These are phyloP conservation scores for Pogonomyrmex californicus DNA, from an alignment of 1,140 invertebrate genomes.

Conservation along the genomic window DNA sequence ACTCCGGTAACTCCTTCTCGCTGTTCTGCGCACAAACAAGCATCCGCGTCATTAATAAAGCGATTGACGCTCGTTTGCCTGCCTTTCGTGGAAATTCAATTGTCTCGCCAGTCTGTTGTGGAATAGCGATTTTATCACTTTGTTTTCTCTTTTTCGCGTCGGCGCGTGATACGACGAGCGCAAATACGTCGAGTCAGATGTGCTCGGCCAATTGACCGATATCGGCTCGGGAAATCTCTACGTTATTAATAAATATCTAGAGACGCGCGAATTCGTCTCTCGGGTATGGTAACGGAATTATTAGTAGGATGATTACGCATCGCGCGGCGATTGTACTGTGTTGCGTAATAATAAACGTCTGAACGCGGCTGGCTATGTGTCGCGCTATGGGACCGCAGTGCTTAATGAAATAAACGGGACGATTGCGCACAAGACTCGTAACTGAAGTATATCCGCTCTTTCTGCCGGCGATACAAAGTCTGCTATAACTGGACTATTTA, in stretches of 20 bases:
- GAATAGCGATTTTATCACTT: conserved; percentile 22
- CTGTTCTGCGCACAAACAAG: conserved; percentile 89
- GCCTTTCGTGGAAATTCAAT: neutral
- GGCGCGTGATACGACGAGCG: neutral
- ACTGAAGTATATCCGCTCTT: conserved; percentile 64
- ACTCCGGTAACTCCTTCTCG: conserved; percentile 94
- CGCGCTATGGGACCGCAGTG: conserved; percentile 33
- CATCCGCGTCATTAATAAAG: conserved; percentile 35
- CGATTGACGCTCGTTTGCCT: neutral
- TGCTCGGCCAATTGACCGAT: neutral
- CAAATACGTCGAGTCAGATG: neutral
- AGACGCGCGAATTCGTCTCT: neutral
- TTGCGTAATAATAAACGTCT: conserved; percentile 60
- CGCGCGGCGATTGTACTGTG: conserved; percentile 48
- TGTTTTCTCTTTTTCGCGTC: conserved; percentile 9
- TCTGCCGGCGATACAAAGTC: conserved; percentile 70
- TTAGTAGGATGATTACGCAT: conserved; percentile 43
- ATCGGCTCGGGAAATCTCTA: neutral
- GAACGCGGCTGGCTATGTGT: neutral
- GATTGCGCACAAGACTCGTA: conserved; percentile 63
- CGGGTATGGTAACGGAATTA: conserved; percentile 34
- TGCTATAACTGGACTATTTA: conserved; percentile 84
- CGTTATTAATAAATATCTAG: conserved; percentile 30
- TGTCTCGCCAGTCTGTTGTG: neutral
- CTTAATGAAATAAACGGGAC: conserved; percentile 62